Base-by-base conservation (phyloP, 1,140 invertebrate genomes). In the Tetranychus urticae region DNA sequence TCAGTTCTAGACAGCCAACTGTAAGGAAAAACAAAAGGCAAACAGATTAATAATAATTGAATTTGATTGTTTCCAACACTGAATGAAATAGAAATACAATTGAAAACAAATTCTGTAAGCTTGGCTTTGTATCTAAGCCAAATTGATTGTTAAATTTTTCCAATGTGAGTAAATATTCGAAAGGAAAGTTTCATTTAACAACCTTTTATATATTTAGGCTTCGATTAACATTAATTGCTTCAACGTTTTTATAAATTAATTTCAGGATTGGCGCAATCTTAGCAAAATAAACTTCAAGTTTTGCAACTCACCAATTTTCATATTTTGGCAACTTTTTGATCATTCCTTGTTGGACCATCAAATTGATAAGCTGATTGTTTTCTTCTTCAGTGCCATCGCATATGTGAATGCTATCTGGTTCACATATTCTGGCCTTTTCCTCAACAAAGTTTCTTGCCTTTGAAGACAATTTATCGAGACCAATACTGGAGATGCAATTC, bases 1-100 rank as follows among this genome's bases (percentile, higher is more conserved):
- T 98, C 94, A 1, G 94, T 98, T 67, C 82, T 79, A 1, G 91
- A 86, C 64, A 96, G 74, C 84, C 86, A 97, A 70, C 87, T 89
- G 66, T 33, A 71, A 65, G 13, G 4, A 13, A 14, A 56, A 56
- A 56, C 12, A 56, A 31, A n/a, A 56, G 13, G 6, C 4, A 50
- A 10, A 5, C 4, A 23, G 6, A 23, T 31, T 23, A 50, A 10
- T 23, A 10, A 6, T 14, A 0, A 50, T 4, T 23, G 4, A 14
- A 14, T 50, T 6, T 31, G 14, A 23, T 50, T 14, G 31, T 23
- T 46, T 10, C 7, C 14, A 10, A 46, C 7, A 46, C 7, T 14
- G 7, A 46, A 14, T 46, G 14, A 46, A 46, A 46, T 10, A 46
- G 45, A 46, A 46, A 23, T 23, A 23, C 23, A 23, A 23, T 23